These are phyloP conservation scores for Parotocinclus haroldoi DNA, from an alignment of 2,797 vertebrate species.

Conservation along the genomic window DNA sequence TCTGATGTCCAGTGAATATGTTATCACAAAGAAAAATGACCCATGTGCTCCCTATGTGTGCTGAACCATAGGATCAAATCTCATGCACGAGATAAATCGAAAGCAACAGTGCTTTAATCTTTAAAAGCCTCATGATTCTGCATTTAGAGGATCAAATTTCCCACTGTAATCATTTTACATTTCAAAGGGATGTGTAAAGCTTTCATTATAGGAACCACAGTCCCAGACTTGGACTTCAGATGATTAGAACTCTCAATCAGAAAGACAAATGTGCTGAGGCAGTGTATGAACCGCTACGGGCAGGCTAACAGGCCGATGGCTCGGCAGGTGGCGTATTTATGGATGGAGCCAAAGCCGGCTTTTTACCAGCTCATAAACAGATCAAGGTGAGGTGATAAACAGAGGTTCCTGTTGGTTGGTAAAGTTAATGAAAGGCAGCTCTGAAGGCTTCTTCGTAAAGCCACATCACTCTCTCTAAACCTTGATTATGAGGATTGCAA, in stretches of 20 bases:
- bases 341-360: slow-evolving; percentile 48
- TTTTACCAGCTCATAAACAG: slow-evolving; percentile 69
- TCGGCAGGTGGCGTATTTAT: slow-evolving; percentile 62
- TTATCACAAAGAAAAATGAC: no score
- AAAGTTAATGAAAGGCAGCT: slow-evolving; percentile 59
- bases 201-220: neutral
- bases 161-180: slow-evolving; percentile 43
- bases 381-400: slow-evolving; percentile 66
- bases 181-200: slow-evolving; percentile 25
- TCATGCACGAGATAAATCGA: slow-evolving; percentile 27
- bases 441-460: neutral
- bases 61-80: neutral
- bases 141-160: slow-evolving; percentile 27
- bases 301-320: slow-evolving; percentile 56
- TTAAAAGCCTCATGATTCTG: slow-evolving; percentile 28
- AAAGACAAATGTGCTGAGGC: neutral
- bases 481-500: neutral
- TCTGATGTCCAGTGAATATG: no score
- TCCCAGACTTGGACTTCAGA: neutral
- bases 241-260: neutral
- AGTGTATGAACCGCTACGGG: slow-evolving; percentile 30
- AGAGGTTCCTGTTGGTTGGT: slow-evolving; percentile 68
- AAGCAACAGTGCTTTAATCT: slow-evolving; percentile 39
- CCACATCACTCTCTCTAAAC: neutral
- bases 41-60: no score